A percentile compares a stretch with the other conserved stretches of the same genome.
These are phyloP conservation scores for Oscheius sp. DNA, from an alignment of 2,888 invertebrate genomes.

Conservation along the genomic window DNA sequence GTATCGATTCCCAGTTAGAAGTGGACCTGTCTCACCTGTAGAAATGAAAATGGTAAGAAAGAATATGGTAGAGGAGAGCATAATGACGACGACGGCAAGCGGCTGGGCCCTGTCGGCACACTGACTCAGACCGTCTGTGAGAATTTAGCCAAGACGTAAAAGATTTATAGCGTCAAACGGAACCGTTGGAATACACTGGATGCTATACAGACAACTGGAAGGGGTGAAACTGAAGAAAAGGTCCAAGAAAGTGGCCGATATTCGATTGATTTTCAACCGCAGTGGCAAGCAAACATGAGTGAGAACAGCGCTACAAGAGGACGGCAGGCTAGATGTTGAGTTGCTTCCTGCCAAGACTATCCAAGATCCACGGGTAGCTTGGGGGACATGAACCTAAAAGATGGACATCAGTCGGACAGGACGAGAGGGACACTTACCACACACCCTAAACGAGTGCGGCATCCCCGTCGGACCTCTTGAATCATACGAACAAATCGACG, in stretches of 20 bases:
- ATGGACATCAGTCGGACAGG: neutral
- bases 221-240: constrained; percentile 4
- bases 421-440: constrained; percentile 68
- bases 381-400: constrained; percentile 41
- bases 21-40: constrained; percentile 11
- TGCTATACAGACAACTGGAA: constrained; percentile 26
- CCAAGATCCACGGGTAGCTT: constrained; percentile 62
- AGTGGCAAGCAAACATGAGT: constrained; percentile 34
- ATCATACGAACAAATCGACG: constrained; percentile 65
- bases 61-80: neutral
- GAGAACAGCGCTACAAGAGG: constrained; percentile 32
- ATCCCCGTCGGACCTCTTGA: constrained; percentile 42
- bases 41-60: constrained; percentile 5
- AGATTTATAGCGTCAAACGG: constrained; percentile 18
- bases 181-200: constrained; percentile 13
- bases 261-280: neutral
- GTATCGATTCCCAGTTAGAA: too few relatives aligned
- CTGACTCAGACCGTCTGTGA: constrained; percentile 11
- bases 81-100: too few relatives aligned
- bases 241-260: constrained; percentile 24
- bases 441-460: constrained; percentile 70
- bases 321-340: constrained; percentile 20
- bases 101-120: neutral
- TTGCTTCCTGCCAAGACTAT: constrained; percentile 55
- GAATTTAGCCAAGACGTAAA: neutral